These are phyloP conservation scores for Acrocephalus arundinaceus DNA, from an alignment of 2,113 vertebrate genomes.

Conservation along the genomic window DNA sequence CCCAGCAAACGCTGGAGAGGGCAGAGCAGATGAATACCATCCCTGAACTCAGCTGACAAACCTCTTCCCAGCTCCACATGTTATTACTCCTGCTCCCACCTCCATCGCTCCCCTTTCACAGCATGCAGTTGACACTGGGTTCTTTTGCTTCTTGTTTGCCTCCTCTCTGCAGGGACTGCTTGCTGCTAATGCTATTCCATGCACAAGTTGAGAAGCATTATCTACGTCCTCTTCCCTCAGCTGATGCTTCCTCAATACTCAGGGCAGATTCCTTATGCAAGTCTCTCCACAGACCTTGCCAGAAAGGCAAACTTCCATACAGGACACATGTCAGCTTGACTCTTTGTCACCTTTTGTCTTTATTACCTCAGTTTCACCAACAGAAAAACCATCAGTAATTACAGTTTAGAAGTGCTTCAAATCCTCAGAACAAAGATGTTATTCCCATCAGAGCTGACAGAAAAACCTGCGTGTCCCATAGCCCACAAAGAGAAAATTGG, in stretches of 20 bases:
- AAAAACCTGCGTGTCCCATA: not conserved
- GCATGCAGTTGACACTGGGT: constrained; percentile 8
- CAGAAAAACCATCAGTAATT: not conserved
- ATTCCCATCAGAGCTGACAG: not conserved
- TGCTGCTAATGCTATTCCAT: constrained; percentile 18
- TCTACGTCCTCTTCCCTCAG: not conserved
- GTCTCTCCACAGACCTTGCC: not conserved
- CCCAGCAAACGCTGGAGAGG: not conserved
- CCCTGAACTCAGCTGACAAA: not conserved
- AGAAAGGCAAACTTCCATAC: not conserved
- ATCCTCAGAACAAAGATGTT: not conserved
- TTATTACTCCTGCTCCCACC: not conserved
- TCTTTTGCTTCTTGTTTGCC: constrained; percentile 18
- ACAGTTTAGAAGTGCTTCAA: not conserved
- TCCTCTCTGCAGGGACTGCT: not conserved
- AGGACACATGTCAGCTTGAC: not conserved
- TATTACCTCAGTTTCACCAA: not conserved
- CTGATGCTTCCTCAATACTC: constrained; percentile 26
- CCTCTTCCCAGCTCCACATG: not conserved
- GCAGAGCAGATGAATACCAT: not conserved
- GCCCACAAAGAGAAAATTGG: not conserved
- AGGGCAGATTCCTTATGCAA: not conserved
- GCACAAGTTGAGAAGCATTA: constrained; percentile 38
- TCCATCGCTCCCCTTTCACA: not conserved
- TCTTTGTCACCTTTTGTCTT: not conserved